Evolutionary conservation across 2,797 vertebrate species (phyloP).

Genomic region (Oreochromis grahami): DNA sequence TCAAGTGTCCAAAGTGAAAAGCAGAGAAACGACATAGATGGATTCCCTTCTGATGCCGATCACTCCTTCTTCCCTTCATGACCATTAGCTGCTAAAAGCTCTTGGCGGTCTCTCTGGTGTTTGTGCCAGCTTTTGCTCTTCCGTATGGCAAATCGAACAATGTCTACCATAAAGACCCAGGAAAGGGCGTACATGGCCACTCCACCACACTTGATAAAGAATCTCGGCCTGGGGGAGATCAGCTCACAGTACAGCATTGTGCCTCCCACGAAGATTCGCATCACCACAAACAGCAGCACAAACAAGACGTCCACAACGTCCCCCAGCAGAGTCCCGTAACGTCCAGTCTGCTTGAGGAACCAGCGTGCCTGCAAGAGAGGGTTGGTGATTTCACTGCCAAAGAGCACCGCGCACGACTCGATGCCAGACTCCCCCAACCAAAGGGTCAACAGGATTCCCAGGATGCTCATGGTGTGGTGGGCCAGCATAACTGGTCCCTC

Average conservation of each 20-base stretch:
- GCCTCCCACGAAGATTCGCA: conserved; percentile 92
- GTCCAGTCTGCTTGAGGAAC: conserved; percentile 91
- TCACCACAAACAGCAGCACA: conserved; percentile 86
- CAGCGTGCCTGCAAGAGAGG: conserved; percentile 93
- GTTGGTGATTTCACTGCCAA: conserved; percentile 96
- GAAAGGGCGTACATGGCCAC: conserved; percentile 90
- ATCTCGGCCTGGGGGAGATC: conserved; percentile 84
- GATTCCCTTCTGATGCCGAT: background rate
- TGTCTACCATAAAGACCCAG: conserved; percentile 94
- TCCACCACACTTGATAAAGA: conserved; percentile 90
- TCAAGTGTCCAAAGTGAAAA: background rate
- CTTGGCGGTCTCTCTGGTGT: conserved; percentile 57
- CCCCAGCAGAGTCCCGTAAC: conserved; percentile 79
- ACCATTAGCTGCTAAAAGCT: conserved; percentile 51
- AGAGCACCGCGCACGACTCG: conserved; percentile 91
- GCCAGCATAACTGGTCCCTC: conserved; percentile 93
- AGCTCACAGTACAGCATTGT: conserved; percentile 94
- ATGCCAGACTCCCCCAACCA: conserved; percentile 88
- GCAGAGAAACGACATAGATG: background rate
- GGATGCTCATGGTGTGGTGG: conserved; percentile 93
- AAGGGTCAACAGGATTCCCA: conserved; percentile 87
- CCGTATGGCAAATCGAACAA: conserved; percentile 84
- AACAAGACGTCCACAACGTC: conserved; percentile 89
- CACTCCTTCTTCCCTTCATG: conserved; percentile 64
- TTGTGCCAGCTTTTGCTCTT: conserved; percentile 83